These are phyloP conservation scores for Syrmaticus mikado DNA, from an alignment of 2,113 vertebrate species.

Conservation along the genomic window DNA sequence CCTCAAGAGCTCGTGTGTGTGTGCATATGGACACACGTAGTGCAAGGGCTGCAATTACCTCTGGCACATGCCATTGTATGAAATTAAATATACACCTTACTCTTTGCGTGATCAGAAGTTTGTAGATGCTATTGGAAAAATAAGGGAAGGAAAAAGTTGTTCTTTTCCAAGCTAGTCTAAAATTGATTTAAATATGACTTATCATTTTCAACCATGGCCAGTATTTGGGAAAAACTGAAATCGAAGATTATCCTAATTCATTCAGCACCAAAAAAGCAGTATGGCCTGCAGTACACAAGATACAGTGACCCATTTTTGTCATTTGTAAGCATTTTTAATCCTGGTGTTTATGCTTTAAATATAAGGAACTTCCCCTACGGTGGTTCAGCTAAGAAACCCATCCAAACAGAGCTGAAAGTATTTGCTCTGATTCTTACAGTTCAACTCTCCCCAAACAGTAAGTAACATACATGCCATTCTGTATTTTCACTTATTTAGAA, in stretches of 20 bases:
- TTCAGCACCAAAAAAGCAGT: conserved; percentile 27
- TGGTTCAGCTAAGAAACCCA: conserved; percentile 25
- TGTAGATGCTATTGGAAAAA: background rate
- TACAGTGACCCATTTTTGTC: conserved; percentile 70
- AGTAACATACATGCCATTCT: conserved; percentile 40
- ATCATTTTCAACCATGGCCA: background rate
- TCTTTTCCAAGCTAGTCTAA: background rate
- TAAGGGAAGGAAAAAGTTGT: background rate
- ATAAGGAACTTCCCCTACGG: conserved; percentile 47
- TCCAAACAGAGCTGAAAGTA: conserved; percentile 46
- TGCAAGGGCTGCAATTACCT: background rate
- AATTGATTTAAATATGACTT: background rate
- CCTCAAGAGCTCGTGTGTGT: background rate
- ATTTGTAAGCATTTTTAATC: conserved; percentile 68
- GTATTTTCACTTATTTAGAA: conserved; percentile 13
- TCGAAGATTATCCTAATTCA: conserved; percentile 61
- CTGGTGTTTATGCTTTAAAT: conserved; percentile 63
- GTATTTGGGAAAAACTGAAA: conserved; percentile 35
- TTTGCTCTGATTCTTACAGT: conserved; percentile 33
- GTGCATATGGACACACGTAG: background rate
- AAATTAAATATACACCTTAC: background rate
- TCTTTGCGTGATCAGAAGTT: background rate
- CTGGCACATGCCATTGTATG: background rate
- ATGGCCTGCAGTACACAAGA: conserved; percentile 60
- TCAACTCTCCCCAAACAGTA: conserved; percentile 24